phyloP scores from a whole-genome alignment of 2,113 vertebrate species.

The Halichoeres trimaculatus region DNA sequence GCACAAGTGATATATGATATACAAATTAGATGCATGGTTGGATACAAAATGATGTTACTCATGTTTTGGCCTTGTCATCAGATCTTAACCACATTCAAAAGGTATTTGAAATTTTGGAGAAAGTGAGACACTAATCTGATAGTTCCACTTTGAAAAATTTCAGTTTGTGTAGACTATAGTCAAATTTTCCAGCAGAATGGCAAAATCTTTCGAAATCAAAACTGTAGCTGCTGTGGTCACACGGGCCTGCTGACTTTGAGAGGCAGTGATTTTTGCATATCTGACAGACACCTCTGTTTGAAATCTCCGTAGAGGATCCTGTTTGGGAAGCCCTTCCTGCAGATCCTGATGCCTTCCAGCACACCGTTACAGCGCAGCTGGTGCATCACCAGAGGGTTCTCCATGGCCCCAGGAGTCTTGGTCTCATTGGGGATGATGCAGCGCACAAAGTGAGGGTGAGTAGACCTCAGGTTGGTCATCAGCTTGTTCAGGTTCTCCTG shows the following conservation, averaged over 20 bases:
- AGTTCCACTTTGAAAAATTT: too few species aligned
- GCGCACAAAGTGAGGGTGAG: constrained; percentile 95
- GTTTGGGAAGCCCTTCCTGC: constrained; percentile 92
- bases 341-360: constrained; percentile 94
- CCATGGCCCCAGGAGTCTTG: constrained; percentile 91
- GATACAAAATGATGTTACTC: background rate
- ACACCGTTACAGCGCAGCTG: constrained; percentile 97
- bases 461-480: constrained; percentile 93
- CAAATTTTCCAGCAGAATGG: background rate
- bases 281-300: constrained; percentile 54
- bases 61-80: background rate
- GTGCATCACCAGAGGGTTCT: constrained; percentile 95
- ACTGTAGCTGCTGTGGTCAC: background rate
- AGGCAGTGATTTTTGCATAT: background rate
- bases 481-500: constrained; percentile 96
- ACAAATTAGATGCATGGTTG: too few species aligned
- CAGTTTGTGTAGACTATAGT: background rate
- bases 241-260: too few species aligned
- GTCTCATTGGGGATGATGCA: constrained; percentile 95
- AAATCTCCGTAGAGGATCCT: constrained; percentile 91
- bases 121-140: too few species aligned
- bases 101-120: background rate
- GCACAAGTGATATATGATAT: too few species aligned
- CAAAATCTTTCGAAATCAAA: background rate
- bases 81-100: background rate